phyloP scores from a whole-genome alignment of 2,888 invertebrate genomes.

The Cryptocephalus moraei region DNA sequence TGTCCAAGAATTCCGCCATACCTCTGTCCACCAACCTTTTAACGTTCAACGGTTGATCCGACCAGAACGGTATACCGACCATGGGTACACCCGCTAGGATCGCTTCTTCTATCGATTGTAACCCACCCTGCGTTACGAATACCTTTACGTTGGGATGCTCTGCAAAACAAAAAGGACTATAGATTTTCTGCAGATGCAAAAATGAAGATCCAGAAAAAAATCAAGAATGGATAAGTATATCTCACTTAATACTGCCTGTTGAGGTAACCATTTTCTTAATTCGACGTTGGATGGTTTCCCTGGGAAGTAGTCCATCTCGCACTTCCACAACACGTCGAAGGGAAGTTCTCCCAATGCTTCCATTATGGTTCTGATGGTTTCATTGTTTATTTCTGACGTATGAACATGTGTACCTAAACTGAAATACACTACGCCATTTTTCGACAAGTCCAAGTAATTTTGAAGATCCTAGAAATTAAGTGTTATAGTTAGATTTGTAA shows the following conservation, averaged over 20 bases:
- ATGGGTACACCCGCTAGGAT: slow-evolving; percentile 22
- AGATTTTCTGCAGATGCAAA: too few species aligned
- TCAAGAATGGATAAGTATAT: background rate
- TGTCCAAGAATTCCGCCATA: slow-evolving; percentile 16
- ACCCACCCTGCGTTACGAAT: slow-evolving; percentile 25
- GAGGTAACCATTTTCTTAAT: slow-evolving; percentile 39
- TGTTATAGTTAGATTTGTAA: too few species aligned
- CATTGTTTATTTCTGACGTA: slow-evolving; percentile 28
- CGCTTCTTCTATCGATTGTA: slow-evolving; percentile 28
- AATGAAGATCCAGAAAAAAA: background rate
- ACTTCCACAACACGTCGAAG: slow-evolving; percentile 39
- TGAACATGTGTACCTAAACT: slow-evolving; percentile 37
- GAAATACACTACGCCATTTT: slow-evolving; percentile 33
- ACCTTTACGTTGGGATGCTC: slow-evolving; percentile 26
- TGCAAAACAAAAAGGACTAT: slow-evolving; percentile 6
- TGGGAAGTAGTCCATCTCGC: slow-evolving; percentile 28
- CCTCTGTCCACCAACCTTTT: slow-evolving; percentile 17
- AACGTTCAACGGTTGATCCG: slow-evolving; percentile 24
- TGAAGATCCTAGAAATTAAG: slow-evolving; percentile 27
- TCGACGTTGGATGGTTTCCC: slow-evolving; percentile 33
- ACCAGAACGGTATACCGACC: slow-evolving; percentile 25
- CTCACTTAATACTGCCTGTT: slow-evolving; percentile 38
- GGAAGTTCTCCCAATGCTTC: slow-evolving; percentile 33
- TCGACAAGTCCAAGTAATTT: slow-evolving; percentile 28
- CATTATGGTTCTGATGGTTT: slow-evolving; percentile 26